Evolutionary conservation across 2,113 vertebrate species (phyloP).

Genomic region (Podarcis cretensis): DNA sequence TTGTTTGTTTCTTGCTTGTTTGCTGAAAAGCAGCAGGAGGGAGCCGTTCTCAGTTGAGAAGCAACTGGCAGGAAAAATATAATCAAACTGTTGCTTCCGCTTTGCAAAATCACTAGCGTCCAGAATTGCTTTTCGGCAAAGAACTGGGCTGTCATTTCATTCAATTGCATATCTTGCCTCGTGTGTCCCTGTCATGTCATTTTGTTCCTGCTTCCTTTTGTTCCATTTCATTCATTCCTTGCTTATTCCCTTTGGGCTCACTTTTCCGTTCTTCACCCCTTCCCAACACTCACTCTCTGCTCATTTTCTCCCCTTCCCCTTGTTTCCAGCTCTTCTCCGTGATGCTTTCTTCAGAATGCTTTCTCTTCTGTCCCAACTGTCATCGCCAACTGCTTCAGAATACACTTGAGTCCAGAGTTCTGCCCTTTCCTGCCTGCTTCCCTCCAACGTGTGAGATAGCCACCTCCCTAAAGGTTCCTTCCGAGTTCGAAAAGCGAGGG

Average conservation of each 20-base stretch:
- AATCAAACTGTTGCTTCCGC: background rate
- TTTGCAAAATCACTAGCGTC: background rate
- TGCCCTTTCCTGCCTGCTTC: background rate
- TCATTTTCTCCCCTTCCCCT: slow-evolving; percentile 16
- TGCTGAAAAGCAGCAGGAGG: background rate
- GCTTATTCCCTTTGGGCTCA: too few species aligned
- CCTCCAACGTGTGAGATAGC: background rate
- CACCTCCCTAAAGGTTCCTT: background rate
- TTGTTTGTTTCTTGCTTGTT: background rate
- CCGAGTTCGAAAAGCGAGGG: fast-evolving
- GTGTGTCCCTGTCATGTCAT: background rate
- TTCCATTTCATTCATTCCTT: background rate
- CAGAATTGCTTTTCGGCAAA: background rate
- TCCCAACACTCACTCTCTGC: slow-evolving; percentile 19
- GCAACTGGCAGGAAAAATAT: background rate
- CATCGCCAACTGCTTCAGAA: background rate
- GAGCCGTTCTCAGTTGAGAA: background rate
- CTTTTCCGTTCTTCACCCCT: background rate
- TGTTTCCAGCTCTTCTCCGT: background rate
- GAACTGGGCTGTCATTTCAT: background rate
- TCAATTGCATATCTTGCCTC: background rate
- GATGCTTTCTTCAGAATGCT: background rate
- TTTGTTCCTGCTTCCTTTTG: background rate
- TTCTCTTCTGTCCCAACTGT: background rate
- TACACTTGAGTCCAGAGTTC: background rate